phyloP scores from a whole-genome alignment of 2,888 invertebrate species.

The Elmis aenea region DNA sequence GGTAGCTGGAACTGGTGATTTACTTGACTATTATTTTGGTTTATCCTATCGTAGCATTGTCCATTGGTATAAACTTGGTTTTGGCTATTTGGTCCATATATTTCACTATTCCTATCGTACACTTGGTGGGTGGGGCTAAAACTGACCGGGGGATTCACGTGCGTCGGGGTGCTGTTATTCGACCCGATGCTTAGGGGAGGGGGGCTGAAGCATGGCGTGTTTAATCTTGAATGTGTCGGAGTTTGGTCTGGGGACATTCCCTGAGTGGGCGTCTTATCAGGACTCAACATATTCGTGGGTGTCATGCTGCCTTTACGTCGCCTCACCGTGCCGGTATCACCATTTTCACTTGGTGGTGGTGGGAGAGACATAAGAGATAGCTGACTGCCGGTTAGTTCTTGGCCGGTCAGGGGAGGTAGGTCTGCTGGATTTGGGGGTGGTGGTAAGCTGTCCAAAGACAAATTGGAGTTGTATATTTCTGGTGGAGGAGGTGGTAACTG shows the following conservation, averaged over 20 bases:
- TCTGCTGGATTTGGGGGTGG: conserved; percentile 68
- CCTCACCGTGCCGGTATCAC: conserved; percentile 44
- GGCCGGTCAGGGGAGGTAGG: conserved; percentile 49
- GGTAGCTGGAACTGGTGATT: conserved; percentile 38
- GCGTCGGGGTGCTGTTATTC: conserved; percentile 42
- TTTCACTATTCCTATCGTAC: conserved; percentile 11
- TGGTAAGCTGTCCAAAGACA: conserved; percentile 75
- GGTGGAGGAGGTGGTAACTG: conserved; percentile 70
- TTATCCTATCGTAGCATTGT: conserved; percentile 36
- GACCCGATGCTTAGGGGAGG: conserved; percentile 38
- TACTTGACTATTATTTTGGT: conserved; percentile 13
- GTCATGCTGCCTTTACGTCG: conserved; percentile 45
- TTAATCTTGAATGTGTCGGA: conserved; percentile 45
- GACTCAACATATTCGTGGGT: conserved; percentile 46
- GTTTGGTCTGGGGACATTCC: conserved; percentile 43
- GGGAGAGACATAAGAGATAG: conserved; percentile 66
- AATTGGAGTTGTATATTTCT: conserved; percentile 70
- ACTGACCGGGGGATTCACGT: conserved; percentile 35
- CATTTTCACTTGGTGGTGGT: conserved; percentile 55
- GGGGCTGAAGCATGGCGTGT: conserved; percentile 41
- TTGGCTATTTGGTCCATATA: conserved; percentile 15
- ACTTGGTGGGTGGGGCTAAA: conserved; percentile 36
- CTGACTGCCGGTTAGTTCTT: conserved; percentile 65
- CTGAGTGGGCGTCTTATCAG: conserved; percentile 39
- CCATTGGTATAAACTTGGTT: conserved; percentile 11